A percentile compares a stretch with the other conserved stretches of the same genome.
Conservation (phyloP, 2,113 vertebrate genomes). For the Nibea coibor region DNA sequence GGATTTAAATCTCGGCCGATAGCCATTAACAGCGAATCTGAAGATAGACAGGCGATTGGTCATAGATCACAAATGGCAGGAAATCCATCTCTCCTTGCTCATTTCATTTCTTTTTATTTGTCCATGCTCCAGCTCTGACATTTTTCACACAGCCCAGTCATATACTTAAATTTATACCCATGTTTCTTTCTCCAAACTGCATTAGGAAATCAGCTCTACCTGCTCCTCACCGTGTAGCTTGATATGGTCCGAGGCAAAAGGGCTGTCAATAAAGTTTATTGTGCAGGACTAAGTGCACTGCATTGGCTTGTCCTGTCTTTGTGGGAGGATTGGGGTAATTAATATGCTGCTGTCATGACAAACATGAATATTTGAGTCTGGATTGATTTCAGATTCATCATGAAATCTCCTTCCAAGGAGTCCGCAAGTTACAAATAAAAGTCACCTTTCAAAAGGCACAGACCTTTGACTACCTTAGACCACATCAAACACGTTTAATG, state of each 20-base stretch:
- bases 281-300: slow-evolving; percentile 62
- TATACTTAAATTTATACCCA: not conserved
- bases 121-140: slow-evolving; percentile 21
- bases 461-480: not conserved
- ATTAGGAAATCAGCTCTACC: slow-evolving; percentile 6
- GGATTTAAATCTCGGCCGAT: slow-evolving; percentile 79
- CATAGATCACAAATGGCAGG: slow-evolving; percentile 82
- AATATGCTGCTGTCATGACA: slow-evolving; percentile 88
- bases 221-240: slow-evolving; percentile 17
- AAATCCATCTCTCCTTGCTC: slow-evolving; percentile 77
- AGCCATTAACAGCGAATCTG: slow-evolving; percentile 79
- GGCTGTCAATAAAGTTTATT: slow-evolving; percentile 70
- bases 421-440: slow-evolving; percentile 30
- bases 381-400: slow-evolving; percentile 94
- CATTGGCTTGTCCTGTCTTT: slow-evolving; percentile 41
- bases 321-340: slow-evolving; percentile 75
- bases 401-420: slow-evolving; percentile 88
- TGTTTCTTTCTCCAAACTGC: slow-evolving; percentile 12
- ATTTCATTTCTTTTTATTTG: slow-evolving; percentile 61
- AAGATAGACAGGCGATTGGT: slow-evolving; percentile 79
- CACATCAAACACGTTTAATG: not conserved
- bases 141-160: slow-evolving; percentile 40
- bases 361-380: slow-evolving; percentile 91
- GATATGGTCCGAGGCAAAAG: slow-evolving; percentile 20
- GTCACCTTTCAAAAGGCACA: not conserved